Percentiles rank a stretch among this genome's conserved stretches.
These are phyloP conservation scores for Drosophila histrio DNA, from an alignment of 2,888 invertebrate species.

Conservation along the genomic window DNA sequence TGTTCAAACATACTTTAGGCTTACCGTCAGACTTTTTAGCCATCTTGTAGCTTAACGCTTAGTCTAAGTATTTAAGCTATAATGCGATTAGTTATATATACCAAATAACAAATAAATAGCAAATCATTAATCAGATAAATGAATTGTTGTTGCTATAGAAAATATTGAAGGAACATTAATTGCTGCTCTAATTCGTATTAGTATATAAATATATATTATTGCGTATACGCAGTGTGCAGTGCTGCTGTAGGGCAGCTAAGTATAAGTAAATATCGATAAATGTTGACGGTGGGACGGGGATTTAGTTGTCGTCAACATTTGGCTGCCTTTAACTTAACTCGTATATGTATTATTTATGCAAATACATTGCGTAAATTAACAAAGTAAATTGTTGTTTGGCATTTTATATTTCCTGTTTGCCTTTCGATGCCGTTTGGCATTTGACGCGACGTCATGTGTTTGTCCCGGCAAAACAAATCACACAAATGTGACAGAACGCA, in stretches of 20 bases:
- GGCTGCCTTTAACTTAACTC: slow-evolving; percentile 18
- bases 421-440: slow-evolving; percentile 23
- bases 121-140: slow-evolving; percentile 25
- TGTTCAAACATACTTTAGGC: background rate
- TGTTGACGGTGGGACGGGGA: background rate
- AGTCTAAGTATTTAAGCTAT: background rate
- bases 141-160: slow-evolving; percentile 1
- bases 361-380: slow-evolving; percentile 71
- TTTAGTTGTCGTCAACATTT: slow-evolving; percentile 12
- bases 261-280: slow-evolving; percentile 25
- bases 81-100: background rate
- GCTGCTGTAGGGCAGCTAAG: background rate
- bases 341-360: slow-evolving; percentile 68
- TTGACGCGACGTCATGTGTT: slow-evolving; percentile 59
- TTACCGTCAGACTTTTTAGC: too few relatives aligned
- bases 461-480: slow-evolving; percentile 71
- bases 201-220: slow-evolving; percentile 45
- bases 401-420: slow-evolving; percentile 63
- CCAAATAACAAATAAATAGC: slow-evolving; percentile 4
- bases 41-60: background rate
- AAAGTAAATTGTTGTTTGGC: slow-evolving; percentile 67
- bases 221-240: slow-evolving; percentile 33
- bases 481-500: slow-evolving; percentile 57
- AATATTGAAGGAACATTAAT: slow-evolving; percentile 9
- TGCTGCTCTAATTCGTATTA: slow-evolving; percentile 10